A percentile compares a stretch with the other conserved stretches of the same genome.
Evolutionary conservation across 2,888 invertebrate species (phyloP).

Genomic region (Portevinia maculata): DNA sequence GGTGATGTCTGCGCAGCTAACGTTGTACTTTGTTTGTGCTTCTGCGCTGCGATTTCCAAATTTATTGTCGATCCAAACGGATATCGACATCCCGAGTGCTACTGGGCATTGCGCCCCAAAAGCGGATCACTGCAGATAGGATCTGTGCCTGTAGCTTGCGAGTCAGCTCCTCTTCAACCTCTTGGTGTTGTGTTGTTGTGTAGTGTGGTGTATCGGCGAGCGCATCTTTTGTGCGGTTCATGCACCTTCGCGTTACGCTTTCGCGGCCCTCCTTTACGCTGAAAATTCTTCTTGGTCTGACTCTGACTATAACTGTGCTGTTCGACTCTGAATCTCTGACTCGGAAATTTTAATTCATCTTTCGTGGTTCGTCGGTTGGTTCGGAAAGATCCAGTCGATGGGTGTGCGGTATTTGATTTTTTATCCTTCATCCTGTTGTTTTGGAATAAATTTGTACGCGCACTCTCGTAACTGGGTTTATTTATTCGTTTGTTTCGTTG

Average conservation of each 20-base stretch:
- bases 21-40: conserved; percentile 71
- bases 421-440: conserved; percentile 68
- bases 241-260: conserved; percentile 55
- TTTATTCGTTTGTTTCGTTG: conserved; percentile 47
- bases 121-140: conserved; percentile 68
- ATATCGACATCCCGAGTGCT: conserved; percentile 78
- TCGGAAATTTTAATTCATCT: conserved; percentile 69
- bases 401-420: conserved; percentile 71
- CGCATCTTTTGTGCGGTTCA: conserved; percentile 64
- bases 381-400: conserved; percentile 29
- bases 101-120: conserved; percentile 77
- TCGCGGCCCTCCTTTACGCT: conserved; percentile 15
- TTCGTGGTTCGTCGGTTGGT: conserved; percentile 18
- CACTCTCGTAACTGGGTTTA: conserved; percentile 48
- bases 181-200: conserved; percentile 21
- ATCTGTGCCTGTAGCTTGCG: conserved; percentile 30
- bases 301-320: too few relatives aligned
- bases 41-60: conserved; percentile 76
- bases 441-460: conserved; percentile 64
- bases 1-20: conserved; percentile 48
- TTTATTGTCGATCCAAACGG: conserved; percentile 78
- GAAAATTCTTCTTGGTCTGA: conserved; percentile 52
- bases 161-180: conserved; percentile 29
- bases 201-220: conserved; percentile 58
- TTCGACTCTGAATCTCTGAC: background rate